Percentiles rank a stretch among this genome's conserved stretches.
Conservation (phyloP, 1,140 invertebrate genomes). For the Papilio polytes region DNA sequence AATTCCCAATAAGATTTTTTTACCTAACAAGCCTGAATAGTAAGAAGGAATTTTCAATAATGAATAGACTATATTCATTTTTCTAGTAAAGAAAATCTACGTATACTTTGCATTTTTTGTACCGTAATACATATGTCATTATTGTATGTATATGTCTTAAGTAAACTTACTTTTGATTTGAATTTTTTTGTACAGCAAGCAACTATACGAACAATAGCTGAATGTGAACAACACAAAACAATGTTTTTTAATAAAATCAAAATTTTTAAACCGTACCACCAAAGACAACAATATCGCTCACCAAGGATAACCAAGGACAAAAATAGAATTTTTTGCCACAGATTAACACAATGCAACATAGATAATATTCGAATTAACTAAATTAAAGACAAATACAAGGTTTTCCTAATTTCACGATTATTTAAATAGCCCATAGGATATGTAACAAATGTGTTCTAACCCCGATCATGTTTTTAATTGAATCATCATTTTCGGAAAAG, state of each 20-base stretch:
- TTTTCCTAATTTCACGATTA: too few relatives aligned
- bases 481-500: too few relatives aligned
- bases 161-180: constrained; percentile 27
- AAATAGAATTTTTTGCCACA: not conserved
- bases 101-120: constrained; percentile 3
- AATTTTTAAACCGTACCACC: constrained; percentile 25
- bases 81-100: not conserved
- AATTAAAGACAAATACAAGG: not conserved
- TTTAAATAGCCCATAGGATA: too few relatives aligned
- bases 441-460: too few relatives aligned
- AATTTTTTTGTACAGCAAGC: constrained; percentile 14
- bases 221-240: constrained; percentile 34
- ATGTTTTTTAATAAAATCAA: constrained; percentile 33
- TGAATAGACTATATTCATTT: not conserved
- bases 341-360: not conserved
- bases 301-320: not conserved
- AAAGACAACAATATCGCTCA: constrained; percentile 22
- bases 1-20: constrained; percentile 7
- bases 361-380: not conserved
- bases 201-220: constrained; percentile 9
- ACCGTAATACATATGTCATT: not conserved
- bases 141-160: not conserved
- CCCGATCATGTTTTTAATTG: too few relatives aligned
- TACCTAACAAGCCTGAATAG: not conserved
- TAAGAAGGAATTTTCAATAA: not conserved